Percentiles rank a stretch among this genome's conserved stretches.
phyloP scores from a whole-genome alignment of 1,140 invertebrate genomes.

The Zaprionus inermis region DNA sequence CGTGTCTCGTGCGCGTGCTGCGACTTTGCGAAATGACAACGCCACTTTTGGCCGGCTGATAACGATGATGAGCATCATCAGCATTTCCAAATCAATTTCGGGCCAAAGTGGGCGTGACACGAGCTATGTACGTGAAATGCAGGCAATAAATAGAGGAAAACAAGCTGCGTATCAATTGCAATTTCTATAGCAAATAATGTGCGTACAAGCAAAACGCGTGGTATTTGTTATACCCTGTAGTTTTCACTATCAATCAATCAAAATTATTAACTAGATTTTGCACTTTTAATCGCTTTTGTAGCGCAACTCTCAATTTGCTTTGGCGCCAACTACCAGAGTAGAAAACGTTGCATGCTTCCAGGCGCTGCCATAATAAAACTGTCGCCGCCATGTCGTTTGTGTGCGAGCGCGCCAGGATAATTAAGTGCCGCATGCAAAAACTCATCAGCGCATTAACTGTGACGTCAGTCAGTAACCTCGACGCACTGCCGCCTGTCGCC shows the following conservation, averaged over 20 bases:
- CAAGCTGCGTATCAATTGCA: neutral
- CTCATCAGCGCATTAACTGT: slow-evolving; percentile 59
- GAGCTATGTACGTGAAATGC: neutral
- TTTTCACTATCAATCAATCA: neutral
- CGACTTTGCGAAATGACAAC: slow-evolving; percentile 55
- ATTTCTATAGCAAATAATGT: neutral
- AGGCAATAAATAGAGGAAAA: neutral
- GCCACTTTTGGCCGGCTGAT: slow-evolving; percentile 52
- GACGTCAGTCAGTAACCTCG: slow-evolving; percentile 35
- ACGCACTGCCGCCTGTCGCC: neutral
- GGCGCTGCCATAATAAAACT: slow-evolving; percentile 41
- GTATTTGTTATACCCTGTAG: neutral
- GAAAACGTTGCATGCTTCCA: slow-evolving; percentile 44
- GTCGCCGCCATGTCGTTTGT: slow-evolving; percentile 52
- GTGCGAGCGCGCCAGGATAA: slow-evolving; percentile 37
- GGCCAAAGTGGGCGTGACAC: slow-evolving; percentile 22
- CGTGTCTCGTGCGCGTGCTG: slow-evolving; percentile 38
- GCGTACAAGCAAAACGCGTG: neutral
- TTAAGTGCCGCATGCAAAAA: slow-evolving; percentile 33
- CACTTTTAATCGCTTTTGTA: neutral
- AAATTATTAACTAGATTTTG: neutral
- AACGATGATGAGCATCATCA: slow-evolving; percentile 62
- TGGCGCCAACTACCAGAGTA: neutral
- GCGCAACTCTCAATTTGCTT: neutral
- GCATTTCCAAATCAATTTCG: slow-evolving; percentile 74